phyloP scores from a whole-genome alignment of 2,113 vertebrate species.

The Corvus hawaiiensis region DNA sequence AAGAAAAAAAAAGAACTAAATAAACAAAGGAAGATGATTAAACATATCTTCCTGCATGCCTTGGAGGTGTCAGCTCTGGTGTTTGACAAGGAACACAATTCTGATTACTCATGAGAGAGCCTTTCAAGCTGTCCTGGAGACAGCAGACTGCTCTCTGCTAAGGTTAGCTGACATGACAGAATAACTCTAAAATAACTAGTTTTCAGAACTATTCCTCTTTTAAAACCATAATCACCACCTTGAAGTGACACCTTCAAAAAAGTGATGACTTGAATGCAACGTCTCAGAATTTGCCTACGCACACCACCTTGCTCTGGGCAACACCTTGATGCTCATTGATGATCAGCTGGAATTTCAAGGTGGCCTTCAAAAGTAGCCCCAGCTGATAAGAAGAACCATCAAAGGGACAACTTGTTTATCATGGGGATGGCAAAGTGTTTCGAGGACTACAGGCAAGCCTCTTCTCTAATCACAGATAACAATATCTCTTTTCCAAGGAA shows the following conservation, averaged over 20 bases:
- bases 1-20: not conserved
- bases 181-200: not conserved
- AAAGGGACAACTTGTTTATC: not conserved
- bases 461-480: not conserved
- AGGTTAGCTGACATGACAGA: slow-evolving; percentile 24
- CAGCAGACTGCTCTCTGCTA: not conserved
- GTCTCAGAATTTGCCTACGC: not conserved
- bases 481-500: not conserved
- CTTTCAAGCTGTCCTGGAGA: slow-evolving; percentile 30
- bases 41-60: not conserved
- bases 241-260: not conserved
- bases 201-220: not conserved
- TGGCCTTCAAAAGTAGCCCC: not conserved
- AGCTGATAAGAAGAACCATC: not conserved
- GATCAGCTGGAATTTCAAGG: not conserved
- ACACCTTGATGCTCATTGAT: not conserved
- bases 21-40: slow-evolving; percentile 1
- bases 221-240: not conserved
- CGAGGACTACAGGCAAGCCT: not conserved
- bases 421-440: not conserved
- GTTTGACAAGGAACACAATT: slow-evolving; percentile 35
- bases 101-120: not conserved
- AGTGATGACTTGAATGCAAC: not conserved
- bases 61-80: not conserved
- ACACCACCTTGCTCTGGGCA: not conserved